Evolutionary conservation across 2,797 vertebrate species (phyloP).

Genomic region (Antennarius maculatus): DNA sequence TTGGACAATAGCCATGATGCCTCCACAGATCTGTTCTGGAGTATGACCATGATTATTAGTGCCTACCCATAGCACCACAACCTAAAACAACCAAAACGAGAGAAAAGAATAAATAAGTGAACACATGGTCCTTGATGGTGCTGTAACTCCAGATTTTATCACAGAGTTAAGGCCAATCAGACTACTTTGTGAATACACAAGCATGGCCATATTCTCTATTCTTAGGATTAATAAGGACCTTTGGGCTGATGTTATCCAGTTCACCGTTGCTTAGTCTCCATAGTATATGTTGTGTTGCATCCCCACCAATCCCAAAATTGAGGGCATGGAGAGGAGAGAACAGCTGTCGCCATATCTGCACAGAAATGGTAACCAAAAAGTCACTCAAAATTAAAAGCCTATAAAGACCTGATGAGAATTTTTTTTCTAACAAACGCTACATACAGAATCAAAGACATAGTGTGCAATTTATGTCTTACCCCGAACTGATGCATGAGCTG

Average conservation of each 20-base stretch:
- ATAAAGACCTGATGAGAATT: background rate
- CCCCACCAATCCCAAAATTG: slow-evolving; percentile 91
- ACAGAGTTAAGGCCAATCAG: slow-evolving; percentile 39
- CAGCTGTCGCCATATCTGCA: slow-evolving; percentile 90
- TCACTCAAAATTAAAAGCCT: background rate
- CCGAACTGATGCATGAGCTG: slow-evolving; percentile 92
- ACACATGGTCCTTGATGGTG: background rate
- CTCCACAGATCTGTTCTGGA: slow-evolving; percentile 87
- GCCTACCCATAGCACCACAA: slow-evolving; percentile 92
- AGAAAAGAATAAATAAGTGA: slow-evolving; percentile 1
- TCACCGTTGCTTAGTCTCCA: slow-evolving; percentile 92
- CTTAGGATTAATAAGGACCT: slow-evolving; percentile 75
- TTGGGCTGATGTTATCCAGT: slow-evolving; percentile 90
- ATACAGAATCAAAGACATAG: background rate
- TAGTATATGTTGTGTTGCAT: slow-evolving; percentile 90
- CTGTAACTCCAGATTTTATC: slow-evolving; percentile 20
- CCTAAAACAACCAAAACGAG: slow-evolving; percentile 74
- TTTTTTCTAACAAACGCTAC: background rate
- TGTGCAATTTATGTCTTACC: slow-evolving; percentile 72
- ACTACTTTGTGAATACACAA: slow-evolving; percentile 50
- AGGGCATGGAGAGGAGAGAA: slow-evolving; percentile 93
- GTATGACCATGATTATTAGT: slow-evolving; percentile 91
- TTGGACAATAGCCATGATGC: slow-evolving; percentile 87
- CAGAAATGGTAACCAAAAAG: slow-evolving; percentile 29
- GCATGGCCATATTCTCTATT: slow-evolving; percentile 39